These are phyloP conservation scores for Hyles vespertilio DNA, from an alignment of 1,140 invertebrate species.

Conservation along the genomic window DNA sequence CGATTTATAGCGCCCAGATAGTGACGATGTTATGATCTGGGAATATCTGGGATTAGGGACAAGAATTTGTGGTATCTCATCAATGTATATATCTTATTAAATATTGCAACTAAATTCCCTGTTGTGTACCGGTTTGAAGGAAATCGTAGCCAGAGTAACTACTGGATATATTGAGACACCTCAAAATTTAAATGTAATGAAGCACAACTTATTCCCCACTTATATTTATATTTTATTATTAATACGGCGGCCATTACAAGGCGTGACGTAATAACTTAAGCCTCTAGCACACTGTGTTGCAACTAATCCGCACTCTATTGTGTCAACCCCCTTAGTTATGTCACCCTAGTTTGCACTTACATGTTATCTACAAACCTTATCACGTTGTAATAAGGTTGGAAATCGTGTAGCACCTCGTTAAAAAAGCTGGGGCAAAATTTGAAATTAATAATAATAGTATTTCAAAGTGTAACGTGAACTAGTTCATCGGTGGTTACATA, in stretches of 20 bases:
- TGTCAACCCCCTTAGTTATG: conserved; percentile 41
- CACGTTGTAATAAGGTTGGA: no score
- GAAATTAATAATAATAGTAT: no score
- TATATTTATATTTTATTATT: conserved; percentile 22
- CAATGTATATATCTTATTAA: neutral
- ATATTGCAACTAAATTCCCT: neutral
- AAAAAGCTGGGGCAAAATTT: no score
- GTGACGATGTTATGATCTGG: no score
- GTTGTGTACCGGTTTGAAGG: neutral
- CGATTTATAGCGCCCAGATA: conserved; percentile 32
- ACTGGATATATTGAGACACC: no score
- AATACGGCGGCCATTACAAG: conserved; percentile 42
- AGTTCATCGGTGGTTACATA: no score
- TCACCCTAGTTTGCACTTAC: conserved; percentile 33
- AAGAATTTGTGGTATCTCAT: no score
- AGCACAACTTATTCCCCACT: no score
- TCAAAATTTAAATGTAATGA: no score
- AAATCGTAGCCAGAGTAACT: no score
- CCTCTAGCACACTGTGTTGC: conserved; percentile 43
- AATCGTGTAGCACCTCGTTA: neutral
- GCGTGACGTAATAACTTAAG: conserved; percentile 63
- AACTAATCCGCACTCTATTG: conserved; percentile 51
- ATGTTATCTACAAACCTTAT: neutral
- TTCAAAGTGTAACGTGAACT: no score
- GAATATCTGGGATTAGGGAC: no score